Conservation (phyloP, 2,888 invertebrate genomes). For the Chrysina gloriosa region DNA sequence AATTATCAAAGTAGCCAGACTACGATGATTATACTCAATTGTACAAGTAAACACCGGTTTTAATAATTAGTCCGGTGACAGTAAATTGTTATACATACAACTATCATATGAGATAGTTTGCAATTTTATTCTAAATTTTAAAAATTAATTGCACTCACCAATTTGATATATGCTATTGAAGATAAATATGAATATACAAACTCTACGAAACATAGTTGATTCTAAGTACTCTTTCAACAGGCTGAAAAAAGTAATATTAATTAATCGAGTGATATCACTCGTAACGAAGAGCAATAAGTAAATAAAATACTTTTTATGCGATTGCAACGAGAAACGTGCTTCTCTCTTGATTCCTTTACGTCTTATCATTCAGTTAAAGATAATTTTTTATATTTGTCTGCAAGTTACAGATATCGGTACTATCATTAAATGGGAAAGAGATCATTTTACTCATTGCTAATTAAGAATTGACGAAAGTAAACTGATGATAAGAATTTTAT, state of each 20-base stretch:
- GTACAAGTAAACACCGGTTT: conserved; percentile 7
- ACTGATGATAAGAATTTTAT: too few relatives aligned
- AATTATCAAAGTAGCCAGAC: too few relatives aligned
- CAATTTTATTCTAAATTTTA: not conserved
- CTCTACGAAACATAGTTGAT: conserved; percentile 10
- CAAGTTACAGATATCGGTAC: too few relatives aligned
- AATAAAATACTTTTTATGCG: too few relatives aligned
- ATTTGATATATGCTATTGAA: not conserved
- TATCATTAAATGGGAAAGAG: too few relatives aligned
- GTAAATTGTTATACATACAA: not conserved
- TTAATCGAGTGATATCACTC: conserved; percentile 2
- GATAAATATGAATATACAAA: conserved; percentile 1
- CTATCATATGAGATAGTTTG: not conserved
- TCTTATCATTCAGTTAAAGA: too few relatives aligned
- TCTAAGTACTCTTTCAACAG: not conserved
- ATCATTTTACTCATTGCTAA: too few relatives aligned
- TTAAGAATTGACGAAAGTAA: too few relatives aligned
- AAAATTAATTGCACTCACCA: conserved; percentile 7
- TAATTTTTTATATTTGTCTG: too few relatives aligned
- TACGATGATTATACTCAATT: not conserved
- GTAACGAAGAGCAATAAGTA: too few relatives aligned
- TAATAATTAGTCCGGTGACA: not conserved
- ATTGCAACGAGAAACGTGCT: too few relatives aligned
- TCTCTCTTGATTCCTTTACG: too few relatives aligned
- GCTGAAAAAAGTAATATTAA: conserved; percentile 22